phyloP scores from a whole-genome alignment of 2,888 invertebrate genomes.

The Leucophenga maculata region DNA sequence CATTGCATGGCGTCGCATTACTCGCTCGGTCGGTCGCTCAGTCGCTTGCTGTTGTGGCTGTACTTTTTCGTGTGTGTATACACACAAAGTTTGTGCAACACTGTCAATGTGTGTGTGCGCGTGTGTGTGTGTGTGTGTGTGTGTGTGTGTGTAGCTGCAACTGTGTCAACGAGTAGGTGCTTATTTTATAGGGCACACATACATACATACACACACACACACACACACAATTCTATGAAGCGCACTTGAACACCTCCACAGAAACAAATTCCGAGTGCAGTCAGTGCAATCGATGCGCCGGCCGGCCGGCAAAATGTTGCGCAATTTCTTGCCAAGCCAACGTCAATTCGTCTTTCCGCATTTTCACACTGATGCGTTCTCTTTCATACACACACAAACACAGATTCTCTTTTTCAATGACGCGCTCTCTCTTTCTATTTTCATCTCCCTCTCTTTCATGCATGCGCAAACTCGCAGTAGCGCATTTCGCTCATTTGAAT shows the following conservation, averaged over 20 bases:
- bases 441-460: background rate
- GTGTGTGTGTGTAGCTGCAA: slow-evolving; percentile 10
- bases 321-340: slow-evolving; percentile 43
- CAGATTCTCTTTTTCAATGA: slow-evolving; percentile 33
- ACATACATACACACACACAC: background rate
- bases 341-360: slow-evolving; percentile 14
- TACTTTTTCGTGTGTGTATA: slow-evolving; percentile 52
- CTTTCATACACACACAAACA: slow-evolving; percentile 9
- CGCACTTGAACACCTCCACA: background rate
- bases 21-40: background rate
- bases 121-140: slow-evolving; percentile 24
- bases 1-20: background rate
- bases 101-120: slow-evolving; percentile 40
- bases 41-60: slow-evolving; percentile 57
- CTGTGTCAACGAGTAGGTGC: background rate
- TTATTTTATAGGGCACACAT: background rate
- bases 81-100: slow-evolving; percentile 27
- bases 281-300: slow-evolving; percentile 48
- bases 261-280: slow-evolving; percentile 34
- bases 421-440: slow-evolving; percentile 18
- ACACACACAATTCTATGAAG: background rate
- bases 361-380: background rate
- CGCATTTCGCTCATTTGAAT: background rate
- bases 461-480: background rate
- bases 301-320: slow-evolving; percentile 62